phyloP scores from a whole-genome alignment of 2,113 vertebrate genomes.

The Pelvicachromis taeniatus region DNA sequence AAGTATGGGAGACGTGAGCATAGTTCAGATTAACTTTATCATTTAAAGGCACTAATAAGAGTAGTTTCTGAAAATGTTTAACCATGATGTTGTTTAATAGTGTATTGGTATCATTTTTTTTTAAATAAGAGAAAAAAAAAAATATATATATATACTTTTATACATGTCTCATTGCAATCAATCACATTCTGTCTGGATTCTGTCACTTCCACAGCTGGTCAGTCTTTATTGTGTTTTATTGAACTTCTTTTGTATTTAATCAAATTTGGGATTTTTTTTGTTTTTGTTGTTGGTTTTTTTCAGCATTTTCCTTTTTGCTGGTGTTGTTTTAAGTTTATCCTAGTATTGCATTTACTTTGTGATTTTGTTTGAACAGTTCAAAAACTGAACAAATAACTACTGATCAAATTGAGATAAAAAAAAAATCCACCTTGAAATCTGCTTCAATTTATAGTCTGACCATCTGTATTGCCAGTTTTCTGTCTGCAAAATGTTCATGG shows the following conservation, averaged over 20 bases:
- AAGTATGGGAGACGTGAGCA: not conserved
- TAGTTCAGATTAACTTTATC: not conserved
- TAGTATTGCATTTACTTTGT: not conserved
- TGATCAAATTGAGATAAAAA: not conserved
- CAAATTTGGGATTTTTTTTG: not conserved
- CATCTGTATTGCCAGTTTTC: not conserved
- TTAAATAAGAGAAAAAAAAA: not conserved
- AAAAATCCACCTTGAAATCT: no score
- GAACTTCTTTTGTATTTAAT: not conserved
- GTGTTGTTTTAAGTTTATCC: not conserved
- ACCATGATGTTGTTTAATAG: not conserved
- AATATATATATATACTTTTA: not conserved
- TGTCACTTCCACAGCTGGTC: not conserved
- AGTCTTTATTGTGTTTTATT: no score
- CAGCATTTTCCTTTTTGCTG: not conserved
- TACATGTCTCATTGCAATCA: not conserved
- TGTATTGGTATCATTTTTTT: not conserved
- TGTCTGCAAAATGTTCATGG: not conserved
- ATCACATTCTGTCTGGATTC: not conserved
- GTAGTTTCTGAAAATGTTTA: not conserved
- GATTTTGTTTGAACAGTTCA: not conserved
- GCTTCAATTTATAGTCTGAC: not conserved
- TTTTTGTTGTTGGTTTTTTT: not conserved
- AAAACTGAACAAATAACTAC: not conserved
- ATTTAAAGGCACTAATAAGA: not conserved